These are phyloP conservation scores for Tachystola acroxantha DNA, from an alignment of 2,888 invertebrate genomes.

Conservation along the genomic window DNA sequence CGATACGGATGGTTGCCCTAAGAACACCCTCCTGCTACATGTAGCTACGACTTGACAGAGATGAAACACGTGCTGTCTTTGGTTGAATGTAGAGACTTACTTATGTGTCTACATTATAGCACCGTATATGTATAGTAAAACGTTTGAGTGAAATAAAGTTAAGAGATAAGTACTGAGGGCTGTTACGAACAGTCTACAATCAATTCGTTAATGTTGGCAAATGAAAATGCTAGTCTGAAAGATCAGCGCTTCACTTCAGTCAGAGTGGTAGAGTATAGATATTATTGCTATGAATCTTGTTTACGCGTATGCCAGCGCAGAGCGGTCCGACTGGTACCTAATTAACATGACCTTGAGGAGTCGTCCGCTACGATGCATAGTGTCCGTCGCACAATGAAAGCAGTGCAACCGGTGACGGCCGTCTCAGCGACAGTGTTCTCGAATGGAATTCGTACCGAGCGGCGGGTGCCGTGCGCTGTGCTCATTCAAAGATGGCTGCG, in stretches of 20 bases:
- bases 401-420: conserved; percentile 50
- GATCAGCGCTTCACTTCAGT: neutral
- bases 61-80: too few species aligned
- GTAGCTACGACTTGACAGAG: conserved; percentile 32
- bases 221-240: too few species aligned
- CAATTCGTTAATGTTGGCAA: too few species aligned
- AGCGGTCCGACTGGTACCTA: conserved; percentile 50
- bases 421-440: conserved; percentile 52
- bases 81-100: too few species aligned
- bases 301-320: conserved; percentile 43
- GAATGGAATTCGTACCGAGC: conserved; percentile 68
- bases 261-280: conserved; percentile 5
- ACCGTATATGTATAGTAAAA: too few species aligned
- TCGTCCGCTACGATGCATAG: conserved; percentile 37
- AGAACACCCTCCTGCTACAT: conserved; percentile 46
- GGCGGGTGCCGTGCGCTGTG: conserved; percentile 68
- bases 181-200: too few species aligned
- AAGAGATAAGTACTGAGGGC: too few species aligned
- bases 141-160: too few species aligned
- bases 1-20: conserved; percentile 72
- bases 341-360: conserved; percentile 66
- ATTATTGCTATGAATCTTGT: conserved; percentile 27
- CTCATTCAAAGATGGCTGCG: conserved; percentile 76
- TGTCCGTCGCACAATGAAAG: conserved; percentile 50
- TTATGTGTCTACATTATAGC: too few species aligned